Conservation (phyloP, 2,888 invertebrate species). For the Anodontia alba region DNA sequence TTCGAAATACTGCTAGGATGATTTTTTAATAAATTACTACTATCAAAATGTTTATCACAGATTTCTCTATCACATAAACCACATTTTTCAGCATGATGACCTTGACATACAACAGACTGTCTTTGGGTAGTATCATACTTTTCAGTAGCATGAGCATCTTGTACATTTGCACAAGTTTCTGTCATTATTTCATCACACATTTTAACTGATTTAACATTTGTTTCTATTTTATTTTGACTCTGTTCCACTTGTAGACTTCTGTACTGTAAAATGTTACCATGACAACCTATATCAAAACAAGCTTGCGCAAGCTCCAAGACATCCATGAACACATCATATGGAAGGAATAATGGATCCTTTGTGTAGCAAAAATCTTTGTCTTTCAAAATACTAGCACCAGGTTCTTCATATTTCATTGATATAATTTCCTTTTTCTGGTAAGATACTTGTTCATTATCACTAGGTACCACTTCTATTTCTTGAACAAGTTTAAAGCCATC, state of each 20-base stretch:
- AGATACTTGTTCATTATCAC: neutral
- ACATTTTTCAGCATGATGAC: neutral
- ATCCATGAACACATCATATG: slow-evolving; percentile 50
- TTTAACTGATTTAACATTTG: neutral
- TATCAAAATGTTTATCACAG: neutral
- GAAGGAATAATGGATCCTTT: slow-evolving; percentile 68
- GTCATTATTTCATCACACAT: neutral
- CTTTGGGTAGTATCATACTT: neutral
- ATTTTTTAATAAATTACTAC: no score
- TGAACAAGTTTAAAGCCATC: neutral
- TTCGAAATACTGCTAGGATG: no score
- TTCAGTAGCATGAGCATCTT: neutral
- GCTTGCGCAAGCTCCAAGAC: slow-evolving; percentile 68
- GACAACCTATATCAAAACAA: slow-evolving; percentile 71
- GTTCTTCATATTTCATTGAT: neutral
- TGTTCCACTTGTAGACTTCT: neutral
- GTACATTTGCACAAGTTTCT: neutral
- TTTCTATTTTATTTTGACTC: neutral
- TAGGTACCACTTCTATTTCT: neutral
- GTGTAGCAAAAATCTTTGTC: slow-evolving; percentile 62
- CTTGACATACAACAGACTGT: neutral
- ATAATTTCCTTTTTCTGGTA: neutral
- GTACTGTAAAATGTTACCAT: slow-evolving; percentile 65
- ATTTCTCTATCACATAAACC: slow-evolving; percentile 2
- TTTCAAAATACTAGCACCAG: slow-evolving; percentile 30